phyloP scores from a whole-genome alignment of 1,140 invertebrate genomes.

The Aphis gossypii region DNA sequence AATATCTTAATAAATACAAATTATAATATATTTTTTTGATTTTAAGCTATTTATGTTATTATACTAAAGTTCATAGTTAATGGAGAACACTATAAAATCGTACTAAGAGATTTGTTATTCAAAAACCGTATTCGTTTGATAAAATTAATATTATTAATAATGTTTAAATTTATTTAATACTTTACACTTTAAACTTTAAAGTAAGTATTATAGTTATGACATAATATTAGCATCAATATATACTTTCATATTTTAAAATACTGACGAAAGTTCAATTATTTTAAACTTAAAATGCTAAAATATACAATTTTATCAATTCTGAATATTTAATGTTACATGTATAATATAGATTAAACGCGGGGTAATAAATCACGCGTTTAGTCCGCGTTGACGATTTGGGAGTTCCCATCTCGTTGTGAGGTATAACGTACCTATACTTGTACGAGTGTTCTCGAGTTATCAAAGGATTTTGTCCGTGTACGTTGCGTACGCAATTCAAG shows the following conservation, averaged over 20 bases:
- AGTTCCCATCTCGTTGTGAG: slow-evolving; percentile 12
- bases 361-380: neutral
- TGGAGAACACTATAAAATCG: too few species aligned
- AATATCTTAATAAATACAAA: too few species aligned
- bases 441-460: neutral
- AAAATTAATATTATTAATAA: too few species aligned
- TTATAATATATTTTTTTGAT: too few species aligned
- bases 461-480: neutral
- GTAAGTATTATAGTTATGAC: neutral
- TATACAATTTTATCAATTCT: neutral
- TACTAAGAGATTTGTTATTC: too few species aligned
- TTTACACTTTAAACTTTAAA: too few species aligned
- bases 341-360: neutral
- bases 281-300: neutral
- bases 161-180: too few species aligned
- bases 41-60: too few species aligned
- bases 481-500: neutral
- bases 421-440: neutral
- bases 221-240: neutral
- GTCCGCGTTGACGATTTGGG: neutral
- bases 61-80: too few species aligned
- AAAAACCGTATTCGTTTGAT: too few species aligned
- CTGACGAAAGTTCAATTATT: neutral
- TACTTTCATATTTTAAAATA: neutral
- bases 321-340: neutral